Evolutionary conservation across 2,888 invertebrate species (phyloP).

Genomic region (Oegoconia quadripuncta): DNA sequence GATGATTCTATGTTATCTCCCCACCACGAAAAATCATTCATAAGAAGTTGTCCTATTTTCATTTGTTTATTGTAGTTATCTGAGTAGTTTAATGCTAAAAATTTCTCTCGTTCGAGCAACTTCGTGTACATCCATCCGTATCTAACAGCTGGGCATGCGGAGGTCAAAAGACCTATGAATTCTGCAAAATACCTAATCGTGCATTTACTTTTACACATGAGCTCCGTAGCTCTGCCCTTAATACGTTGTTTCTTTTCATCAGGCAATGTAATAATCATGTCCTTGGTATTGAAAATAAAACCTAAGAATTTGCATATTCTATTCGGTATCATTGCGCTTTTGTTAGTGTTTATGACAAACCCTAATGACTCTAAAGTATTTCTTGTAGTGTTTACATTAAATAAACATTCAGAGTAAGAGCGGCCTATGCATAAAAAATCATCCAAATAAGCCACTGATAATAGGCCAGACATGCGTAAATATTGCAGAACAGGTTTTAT

Average conservation of each 20-base stretch:
- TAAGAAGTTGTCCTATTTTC: neutral
- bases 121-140: neutral
- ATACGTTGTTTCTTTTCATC: neutral
- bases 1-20: neutral
- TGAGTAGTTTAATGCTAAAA: no score
- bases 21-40: slow-evolving; percentile 1
- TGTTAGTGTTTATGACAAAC: slow-evolving; percentile 1
- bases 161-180: neutral
- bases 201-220: neutral
- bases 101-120: neutral
- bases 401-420: neutral
- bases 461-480: slow-evolving; percentile 9
- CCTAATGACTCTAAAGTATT: neutral
- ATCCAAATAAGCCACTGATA: neutral
- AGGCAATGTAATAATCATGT: neutral
- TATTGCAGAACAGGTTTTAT: slow-evolving; percentile 1
- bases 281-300: neutral
- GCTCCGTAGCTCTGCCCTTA: neutral
- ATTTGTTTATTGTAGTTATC: no score
- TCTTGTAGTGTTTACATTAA: neutral
- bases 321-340: neutral
- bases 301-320: neutral
- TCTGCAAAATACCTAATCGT: neutral
- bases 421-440: neutral
- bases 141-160: slow-evolving; percentile 7